These are phyloP conservation scores for Larimichthys crocea DNA, from an alignment of 2,113 vertebrate genomes.

Conservation along the genomic window DNA sequence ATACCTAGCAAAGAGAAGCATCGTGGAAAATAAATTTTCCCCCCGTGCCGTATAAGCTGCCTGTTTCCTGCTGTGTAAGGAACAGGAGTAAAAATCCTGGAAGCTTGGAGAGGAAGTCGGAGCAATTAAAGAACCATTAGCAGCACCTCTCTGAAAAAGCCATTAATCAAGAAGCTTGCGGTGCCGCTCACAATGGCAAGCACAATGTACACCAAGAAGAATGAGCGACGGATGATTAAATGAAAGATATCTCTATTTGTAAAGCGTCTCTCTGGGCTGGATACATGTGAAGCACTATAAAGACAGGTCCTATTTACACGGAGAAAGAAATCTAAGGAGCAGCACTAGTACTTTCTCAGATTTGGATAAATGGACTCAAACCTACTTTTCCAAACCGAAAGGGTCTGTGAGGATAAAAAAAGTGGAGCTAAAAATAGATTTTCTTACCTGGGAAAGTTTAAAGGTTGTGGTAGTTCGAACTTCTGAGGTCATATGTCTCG, in stretches of 20 bases:
- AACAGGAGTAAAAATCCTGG: conserved; percentile 52
- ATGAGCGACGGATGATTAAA: conserved; percentile 69
- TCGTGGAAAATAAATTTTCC: conserved; percentile 7
- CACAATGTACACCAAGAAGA: conserved; percentile 62
- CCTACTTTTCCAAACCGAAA: neutral
- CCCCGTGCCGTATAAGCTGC: conserved; percentile 26
- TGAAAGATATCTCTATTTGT: conserved; percentile 72
- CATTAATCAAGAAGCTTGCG: conserved; percentile 79
- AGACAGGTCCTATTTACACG: conserved; percentile 38
- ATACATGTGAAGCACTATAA: conserved; percentile 22
- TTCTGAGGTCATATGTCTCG: neutral
- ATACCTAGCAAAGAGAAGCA: conserved; percentile 20
- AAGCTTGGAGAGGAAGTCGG: conserved; percentile 70
- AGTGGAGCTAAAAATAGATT: neutral
- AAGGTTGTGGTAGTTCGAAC: neutral
- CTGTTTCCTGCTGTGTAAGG: conserved; percentile 44
- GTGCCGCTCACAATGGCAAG: conserved; percentile 65
- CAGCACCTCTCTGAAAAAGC: conserved; percentile 76
- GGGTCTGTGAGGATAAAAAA: neutral
- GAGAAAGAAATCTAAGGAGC: conserved; percentile 28
- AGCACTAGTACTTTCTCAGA: neutral
- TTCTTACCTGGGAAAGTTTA: neutral
- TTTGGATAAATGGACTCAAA: conserved; percentile 36
- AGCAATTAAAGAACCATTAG: conserved; percentile 85
- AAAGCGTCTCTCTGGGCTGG: conserved; percentile 50